These are phyloP conservation scores for Muscicapa comitata DNA, from an alignment of 2,797 vertebrate genomes.

Conservation along the genomic window DNA sequence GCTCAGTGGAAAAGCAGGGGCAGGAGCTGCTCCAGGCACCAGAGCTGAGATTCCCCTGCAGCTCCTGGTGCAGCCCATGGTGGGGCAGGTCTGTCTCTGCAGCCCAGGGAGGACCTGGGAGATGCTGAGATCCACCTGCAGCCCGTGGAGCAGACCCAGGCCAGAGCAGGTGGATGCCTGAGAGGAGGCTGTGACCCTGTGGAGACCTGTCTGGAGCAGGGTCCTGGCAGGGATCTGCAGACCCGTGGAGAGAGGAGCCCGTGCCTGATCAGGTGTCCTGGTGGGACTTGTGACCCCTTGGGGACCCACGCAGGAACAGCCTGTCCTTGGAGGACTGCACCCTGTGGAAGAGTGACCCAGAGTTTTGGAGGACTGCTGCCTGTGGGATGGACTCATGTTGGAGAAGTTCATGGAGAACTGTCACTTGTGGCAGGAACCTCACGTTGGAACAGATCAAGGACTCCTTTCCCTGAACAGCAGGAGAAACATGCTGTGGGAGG, in stretches of 20 bases:
- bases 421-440: too few relatives aligned
- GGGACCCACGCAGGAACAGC: fast-evolving
- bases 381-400: not conserved
- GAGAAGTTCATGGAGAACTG: not conserved
- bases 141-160: not conserved
- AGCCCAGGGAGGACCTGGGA: fast-evolving
- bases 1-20: fast-evolving
- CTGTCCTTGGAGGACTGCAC: not conserved
- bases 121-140: not conserved
- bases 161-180: not conserved
- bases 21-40: fast-evolving
- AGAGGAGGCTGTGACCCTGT: fast-evolving
- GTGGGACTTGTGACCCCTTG: not conserved
- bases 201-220: not conserved
- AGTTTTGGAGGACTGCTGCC: not conserved
- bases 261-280: fast-evolving
- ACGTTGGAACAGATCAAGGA: not conserved
- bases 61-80: fast-evolving
- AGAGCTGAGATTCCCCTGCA: not conserved
- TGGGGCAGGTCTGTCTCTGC: not conserved
- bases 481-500: not conserved
- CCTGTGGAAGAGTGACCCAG: not conserved
- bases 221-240: not conserved
- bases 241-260: not conserved
- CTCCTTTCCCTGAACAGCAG: not conserved